phyloP scores from a whole-genome alignment of 2,797 vertebrate species.

The Arctocebus calabarensis region DNA sequence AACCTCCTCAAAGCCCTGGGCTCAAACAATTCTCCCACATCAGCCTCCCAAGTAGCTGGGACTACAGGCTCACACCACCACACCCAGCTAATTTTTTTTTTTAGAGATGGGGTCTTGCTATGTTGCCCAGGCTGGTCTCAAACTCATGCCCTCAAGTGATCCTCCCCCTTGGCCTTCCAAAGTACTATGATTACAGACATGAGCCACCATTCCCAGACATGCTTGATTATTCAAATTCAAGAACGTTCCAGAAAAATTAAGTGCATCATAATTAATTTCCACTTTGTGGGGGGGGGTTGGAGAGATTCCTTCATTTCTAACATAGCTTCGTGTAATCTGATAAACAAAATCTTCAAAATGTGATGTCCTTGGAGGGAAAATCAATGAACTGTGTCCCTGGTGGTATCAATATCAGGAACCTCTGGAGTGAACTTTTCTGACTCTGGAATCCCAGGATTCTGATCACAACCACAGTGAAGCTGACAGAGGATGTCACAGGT shows the following conservation, averaged over 20 bases:
- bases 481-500: rapidly evolving
- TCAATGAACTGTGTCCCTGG: not conserved
- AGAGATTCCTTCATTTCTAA: not conserved
- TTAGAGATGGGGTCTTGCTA: not conserved
- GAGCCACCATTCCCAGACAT: not conserved
- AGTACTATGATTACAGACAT: not conserved
- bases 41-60: not conserved
- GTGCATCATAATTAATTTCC: not conserved
- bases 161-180: not conserved
- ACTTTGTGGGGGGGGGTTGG: not conserved
- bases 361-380: not conserved
- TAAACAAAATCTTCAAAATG: not conserved
- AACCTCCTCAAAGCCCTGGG: not conserved
- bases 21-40: not conserved
- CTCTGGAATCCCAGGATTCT: not conserved
- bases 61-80: not conserved
- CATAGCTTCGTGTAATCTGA: not conserved
- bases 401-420: not conserved
- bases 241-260: not conserved
- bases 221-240: not conserved
- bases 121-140: not conserved
- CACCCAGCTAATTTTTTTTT: not conserved
- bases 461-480: rapidly evolving
- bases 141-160: not conserved
- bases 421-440: not conserved